phyloP scores from a whole-genome alignment of 2,113 vertebrate species.

The Silurus meridionalis region DNA sequence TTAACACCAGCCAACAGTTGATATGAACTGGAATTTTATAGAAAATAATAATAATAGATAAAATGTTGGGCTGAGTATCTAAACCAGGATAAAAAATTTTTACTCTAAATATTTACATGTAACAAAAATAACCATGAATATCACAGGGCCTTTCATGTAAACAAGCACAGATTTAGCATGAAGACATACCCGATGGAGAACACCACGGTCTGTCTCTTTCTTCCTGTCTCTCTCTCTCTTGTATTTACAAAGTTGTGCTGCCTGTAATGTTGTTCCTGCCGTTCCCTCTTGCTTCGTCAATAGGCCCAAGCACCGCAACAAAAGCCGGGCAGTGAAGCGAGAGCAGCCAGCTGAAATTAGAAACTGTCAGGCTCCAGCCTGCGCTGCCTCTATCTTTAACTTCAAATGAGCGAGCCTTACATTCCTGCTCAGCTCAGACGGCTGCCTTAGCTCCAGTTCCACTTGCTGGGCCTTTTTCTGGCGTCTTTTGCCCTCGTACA shows the following conservation, averaged over 20 bases:
- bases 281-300: slow-evolving; percentile 5
- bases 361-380: slow-evolving; percentile 75
- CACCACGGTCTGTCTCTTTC: slow-evolving; percentile 70
- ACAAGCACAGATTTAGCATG: slow-evolving; percentile 7
- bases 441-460: slow-evolving; percentile 80
- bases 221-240: slow-evolving; percentile 49
- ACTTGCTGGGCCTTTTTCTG: slow-evolving; percentile 62
- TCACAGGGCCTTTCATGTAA: not conserved
- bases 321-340: slow-evolving; percentile 59
- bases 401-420: slow-evolving; percentile 87
- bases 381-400: slow-evolving; percentile 95
- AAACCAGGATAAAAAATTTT: slow-evolving; percentile 33
- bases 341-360: slow-evolving; percentile 75
- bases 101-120: not conserved
- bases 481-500: slow-evolving; percentile 43
- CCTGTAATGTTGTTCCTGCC: slow-evolving; percentile 41
- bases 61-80: not conserved
- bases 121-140: not conserved
- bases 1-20: not conserved
- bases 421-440: slow-evolving; percentile 87
- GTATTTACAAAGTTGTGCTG: slow-evolving; percentile 33
- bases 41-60: not conserved
- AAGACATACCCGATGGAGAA: slow-evolving; percentile 79
- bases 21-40: not conserved
- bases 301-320: slow-evolving; percentile 58